Evolutionary conservation across 2,888 invertebrate genomes (phyloP), one percentile per base, ranked within the genome.

Genomic region (Epinotia demarniana): DNA sequence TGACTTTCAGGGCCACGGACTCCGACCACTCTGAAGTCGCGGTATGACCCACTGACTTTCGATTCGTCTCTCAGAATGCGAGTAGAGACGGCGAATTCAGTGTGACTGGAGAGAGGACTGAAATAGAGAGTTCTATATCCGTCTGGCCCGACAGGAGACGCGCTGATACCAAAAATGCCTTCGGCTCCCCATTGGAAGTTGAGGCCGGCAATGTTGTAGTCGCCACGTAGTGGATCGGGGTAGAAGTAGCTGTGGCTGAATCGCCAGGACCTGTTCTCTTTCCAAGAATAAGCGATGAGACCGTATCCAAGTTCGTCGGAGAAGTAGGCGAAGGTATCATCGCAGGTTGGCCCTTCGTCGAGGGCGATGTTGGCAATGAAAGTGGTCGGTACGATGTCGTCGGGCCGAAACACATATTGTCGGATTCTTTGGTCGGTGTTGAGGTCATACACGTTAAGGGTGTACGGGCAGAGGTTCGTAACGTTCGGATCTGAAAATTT

Each of bases 291-390:
- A 1, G 96, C 96, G 73, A 98, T 96, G 27, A 98, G 91, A 0
- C 97, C 97, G 82, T 97, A 97, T 69, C 97, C 97, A 27, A 97
- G 92, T 85, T 97, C 97, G 85, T 98, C 97, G 0, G 97, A 96
- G 90, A 97, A 95, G 87, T 97, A 97, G 0, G 97, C 97, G 84
- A 94, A 97, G 0, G 96, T 95, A 84, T 97, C 97, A 3, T 97
- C 96, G 84, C 97, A 97, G 61, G 93, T 95, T 81, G 94, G 94
- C 46, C 97, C 97, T 79, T 97, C 94, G 83, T 98, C 98, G 2
- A 97, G 95, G n/a, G 96, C 97, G 75, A 97, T 97, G 84, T 97
- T 98, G n/a, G 97, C 97, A 78, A 98, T 97, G 87, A 97, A 97
- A 0, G 97, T 97, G 60, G 96, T 95, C 71, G 95, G 90, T 78